Evolutionary conservation across 2,113 vertebrate genomes (phyloP).

Genomic region (Xyrauchen texanus): DNA sequence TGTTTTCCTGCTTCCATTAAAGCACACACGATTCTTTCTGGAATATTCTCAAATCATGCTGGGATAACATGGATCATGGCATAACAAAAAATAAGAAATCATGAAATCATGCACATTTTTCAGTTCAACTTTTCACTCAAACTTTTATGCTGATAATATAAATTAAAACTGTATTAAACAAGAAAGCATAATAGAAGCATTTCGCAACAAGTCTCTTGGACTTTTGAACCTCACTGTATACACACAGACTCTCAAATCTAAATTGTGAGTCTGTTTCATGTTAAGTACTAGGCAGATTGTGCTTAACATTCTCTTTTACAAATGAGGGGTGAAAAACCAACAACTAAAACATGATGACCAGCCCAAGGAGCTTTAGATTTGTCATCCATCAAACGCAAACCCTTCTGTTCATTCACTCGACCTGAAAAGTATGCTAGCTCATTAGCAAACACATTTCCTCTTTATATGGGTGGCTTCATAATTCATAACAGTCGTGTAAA

Average conservation of each 20-base stretch:
- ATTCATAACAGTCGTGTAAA: conserved; percentile 41
- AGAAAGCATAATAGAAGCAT: too few relatives aligned
- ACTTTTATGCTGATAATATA: too few relatives aligned
- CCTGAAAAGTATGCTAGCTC: conserved; percentile 43
- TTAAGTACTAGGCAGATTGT: conserved; percentile 31
- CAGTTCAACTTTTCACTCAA: too few relatives aligned
- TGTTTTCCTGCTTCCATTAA: too few relatives aligned
- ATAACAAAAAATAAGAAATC: too few relatives aligned
- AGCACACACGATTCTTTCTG: too few relatives aligned
- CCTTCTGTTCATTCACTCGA: conserved; percentile 39
- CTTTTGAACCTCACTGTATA: background rate
- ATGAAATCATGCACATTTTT: too few relatives aligned
- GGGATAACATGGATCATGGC: too few relatives aligned
- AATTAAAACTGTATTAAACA: too few relatives aligned
- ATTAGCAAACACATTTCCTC: conserved; percentile 41
- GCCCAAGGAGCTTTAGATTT: conserved; percentile 39
- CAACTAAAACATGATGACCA: conserved; percentile 52
- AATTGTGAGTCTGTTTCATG: conserved; percentile 24
- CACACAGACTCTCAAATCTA: background rate
- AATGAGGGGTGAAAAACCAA: conserved; percentile 51
- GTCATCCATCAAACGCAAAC: conserved; percentile 36
- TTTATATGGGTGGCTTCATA: conserved; percentile 35
- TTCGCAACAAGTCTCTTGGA: too few relatives aligned
- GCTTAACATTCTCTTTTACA: conserved; percentile 48
- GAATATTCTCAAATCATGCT: too few relatives aligned